A percentile compares a stretch with the other conserved stretches of the same genome.
Evolutionary conservation across 2,113 vertebrate species (phyloP).

Genomic region (cattle (Bos taurus)): ARS-UCD2.0 NC_037335.1:110085001-110085500

Average conservation of each 20-base stretch:
- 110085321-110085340: not conserved
- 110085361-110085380: not conserved
- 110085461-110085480: not conserved
- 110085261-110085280: not conserved
- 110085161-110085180: constrained; percentile 66
- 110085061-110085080: constrained; percentile 50
- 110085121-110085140: constrained; percentile 16
- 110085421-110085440: constrained; percentile 9
- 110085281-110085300: not conserved
- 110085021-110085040: constrained; percentile 3
- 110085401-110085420: not conserved
- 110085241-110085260: not conserved
- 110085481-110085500: not conserved
- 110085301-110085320: not conserved
- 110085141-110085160: constrained; percentile 32
- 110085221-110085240: not conserved
- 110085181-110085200: constrained; percentile 39
- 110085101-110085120: constrained; percentile 35
- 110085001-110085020: not conserved
- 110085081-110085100: constrained; percentile 36
- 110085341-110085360: not conserved
- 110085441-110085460: not conserved
- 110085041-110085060: constrained; percentile 57
- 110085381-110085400: not conserved
- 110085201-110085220: constrained; percentile 1